Conservation (phyloP, 2,888 invertebrate genomes). For the Cerceris rybyensis region DNA sequence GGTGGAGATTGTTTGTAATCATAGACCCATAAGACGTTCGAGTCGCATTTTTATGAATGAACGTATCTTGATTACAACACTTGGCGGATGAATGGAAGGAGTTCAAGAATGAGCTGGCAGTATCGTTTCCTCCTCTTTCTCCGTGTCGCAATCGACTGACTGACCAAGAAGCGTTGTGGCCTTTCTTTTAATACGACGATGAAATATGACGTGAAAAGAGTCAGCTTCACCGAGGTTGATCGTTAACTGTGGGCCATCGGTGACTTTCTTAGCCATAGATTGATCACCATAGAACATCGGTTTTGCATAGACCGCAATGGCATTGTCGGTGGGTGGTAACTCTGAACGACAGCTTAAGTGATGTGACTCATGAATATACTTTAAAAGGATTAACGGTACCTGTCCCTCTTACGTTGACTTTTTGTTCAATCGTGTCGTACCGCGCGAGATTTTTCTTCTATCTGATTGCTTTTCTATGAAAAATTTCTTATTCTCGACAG, state of each 20-base stretch:
- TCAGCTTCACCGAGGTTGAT: constrained; percentile 16
- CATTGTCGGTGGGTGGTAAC: constrained; percentile 39
- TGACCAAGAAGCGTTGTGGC: constrained; percentile 11
- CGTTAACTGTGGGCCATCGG: constrained; percentile 19
- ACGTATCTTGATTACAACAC: constrained; percentile 52
- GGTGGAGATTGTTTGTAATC: neutral
- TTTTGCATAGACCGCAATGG: constrained; percentile 33
- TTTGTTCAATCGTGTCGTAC: constrained; percentile 9
- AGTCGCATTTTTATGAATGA: constrained; percentile 62
- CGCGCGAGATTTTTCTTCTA: neutral
- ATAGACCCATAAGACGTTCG: constrained; percentile 4
- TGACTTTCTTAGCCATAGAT: constrained; percentile 34
- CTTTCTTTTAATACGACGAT: constrained; percentile 16
- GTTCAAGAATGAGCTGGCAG: constrained; percentile 62
- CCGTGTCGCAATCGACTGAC: constrained; percentile 47
- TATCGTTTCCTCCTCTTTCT: constrained; percentile 38
- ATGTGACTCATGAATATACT: constrained; percentile 41
- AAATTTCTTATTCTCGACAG: neutral
- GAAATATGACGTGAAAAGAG: constrained; percentile 26
- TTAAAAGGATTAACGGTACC: constrained; percentile 52
- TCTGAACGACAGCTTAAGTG: constrained; percentile 31
- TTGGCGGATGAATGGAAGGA: constrained; percentile 61
- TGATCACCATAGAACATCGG: constrained; percentile 21
- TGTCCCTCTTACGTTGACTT: constrained; percentile 22
- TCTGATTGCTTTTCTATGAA: neutral